Base-by-base conservation (phyloP, 2,888 invertebrate species). In the Agrotis exclamationis region DNA sequence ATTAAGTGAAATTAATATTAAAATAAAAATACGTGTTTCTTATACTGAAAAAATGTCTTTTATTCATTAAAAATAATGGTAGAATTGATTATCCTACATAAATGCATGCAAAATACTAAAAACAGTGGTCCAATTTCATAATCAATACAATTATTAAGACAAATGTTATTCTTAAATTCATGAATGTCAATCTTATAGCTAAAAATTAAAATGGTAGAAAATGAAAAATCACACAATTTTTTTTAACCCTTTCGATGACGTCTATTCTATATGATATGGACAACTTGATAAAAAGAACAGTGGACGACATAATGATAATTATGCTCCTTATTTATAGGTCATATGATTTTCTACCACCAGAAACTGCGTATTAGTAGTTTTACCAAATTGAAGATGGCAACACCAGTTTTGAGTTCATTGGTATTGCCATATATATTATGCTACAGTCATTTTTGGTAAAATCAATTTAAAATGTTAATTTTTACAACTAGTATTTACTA, bases 11-110 rank as follows among this genome's bases (percentile, higher is more conserved):
- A 45, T 74, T 24, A 59, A 53, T 54, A 51, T 22, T 22, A 20
- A 74, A 76, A 64, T 64, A 48, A 76, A 66, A 63, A 33, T 47
- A 39, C 18, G 1, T 59, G 1, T 57, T 59, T 39, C 39, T 51
- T 39, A 11, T 22, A 53, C 13, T 45, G 0, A 22, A 62, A 71
- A 71, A 76, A 18, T 22, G 22, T 24, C 0, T 59, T 69, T 76
- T 50, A 69, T 59, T 74, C 33, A 33, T 39, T 59, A 16, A 63
- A 76, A 62, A 51, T 5, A 28, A 44, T 70, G 18, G 9, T 56
- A 59, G 7, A n/a, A 53, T 22, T 48, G 0, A 22, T 28, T 24
- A 33, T 16, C 14, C 5, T 22, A 54, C 1, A 11, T 39, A 70
- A 56, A 48, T 7, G 18, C 18, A 20, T 66, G 16, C 24, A 68